Conservation (phyloP, 1,140 invertebrate genomes). For the Hycleus phaleratus region DNA sequence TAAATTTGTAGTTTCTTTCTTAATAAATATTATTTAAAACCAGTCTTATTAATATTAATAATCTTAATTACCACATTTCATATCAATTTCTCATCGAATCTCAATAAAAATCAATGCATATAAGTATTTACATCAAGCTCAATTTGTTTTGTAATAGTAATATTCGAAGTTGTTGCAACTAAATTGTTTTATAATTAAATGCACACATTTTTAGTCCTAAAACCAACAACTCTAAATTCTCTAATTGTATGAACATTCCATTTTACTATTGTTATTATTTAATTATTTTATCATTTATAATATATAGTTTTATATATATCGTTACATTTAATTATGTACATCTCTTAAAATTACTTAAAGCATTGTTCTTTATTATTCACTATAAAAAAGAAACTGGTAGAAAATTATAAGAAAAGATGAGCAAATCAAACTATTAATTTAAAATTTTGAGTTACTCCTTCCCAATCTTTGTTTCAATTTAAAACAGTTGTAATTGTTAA, state of each 20-base stretch:
- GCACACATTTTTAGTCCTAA: slow-evolving; percentile 17
- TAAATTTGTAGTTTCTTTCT: slow-evolving; percentile 4
- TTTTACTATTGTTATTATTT: background rate
- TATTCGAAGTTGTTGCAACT: background rate
- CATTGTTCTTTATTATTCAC: slow-evolving; percentile 17
- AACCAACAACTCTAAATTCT: slow-evolving; percentile 12
- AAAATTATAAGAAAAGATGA: background rate
- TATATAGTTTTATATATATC: slow-evolving; percentile 7
- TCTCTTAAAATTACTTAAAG: slow-evolving; percentile 28
- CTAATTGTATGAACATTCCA: slow-evolving; percentile 23
- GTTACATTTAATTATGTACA: slow-evolving; percentile 20
- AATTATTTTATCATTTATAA: background rate
- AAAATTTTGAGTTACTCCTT: background rate
- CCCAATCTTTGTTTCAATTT: no score
- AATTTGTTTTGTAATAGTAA: slow-evolving; percentile 1
- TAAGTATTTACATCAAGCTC: slow-evolving; percentile 21
- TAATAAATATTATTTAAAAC: slow-evolving; percentile 9
- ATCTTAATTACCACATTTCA: background rate
- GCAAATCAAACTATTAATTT: background rate
- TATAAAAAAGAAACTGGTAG: no score
- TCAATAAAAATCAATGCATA: slow-evolving; percentile 2
- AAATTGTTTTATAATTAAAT: background rate
- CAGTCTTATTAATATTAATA: slow-evolving; percentile 22
- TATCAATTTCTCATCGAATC: background rate
- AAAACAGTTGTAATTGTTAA: no score